Percentiles rank a stretch among this genome's conserved stretches.
Evolutionary conservation across 2,888 invertebrate genomes (phyloP).

Genomic region (Octodonta nipae): DNA sequence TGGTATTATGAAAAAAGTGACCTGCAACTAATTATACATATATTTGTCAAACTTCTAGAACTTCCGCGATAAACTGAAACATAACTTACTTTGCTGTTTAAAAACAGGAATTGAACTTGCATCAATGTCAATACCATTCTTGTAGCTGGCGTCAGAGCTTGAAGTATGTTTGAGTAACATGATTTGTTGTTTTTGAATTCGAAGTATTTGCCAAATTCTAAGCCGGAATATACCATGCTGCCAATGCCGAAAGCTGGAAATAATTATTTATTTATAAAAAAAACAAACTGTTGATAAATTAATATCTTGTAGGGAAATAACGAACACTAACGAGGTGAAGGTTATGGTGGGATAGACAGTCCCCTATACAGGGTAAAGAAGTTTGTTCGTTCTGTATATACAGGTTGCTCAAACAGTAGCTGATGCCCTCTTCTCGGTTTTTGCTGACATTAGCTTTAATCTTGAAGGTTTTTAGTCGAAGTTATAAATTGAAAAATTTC

Average conservation of each 20-base stretch:
- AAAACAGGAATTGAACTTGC: slow-evolving; percentile 96
- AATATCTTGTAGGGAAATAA: no score
- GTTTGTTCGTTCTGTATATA: no score
- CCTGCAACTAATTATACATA: neutral
- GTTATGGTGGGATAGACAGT: no score
- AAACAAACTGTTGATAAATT: no score
- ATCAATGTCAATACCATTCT: slow-evolving; percentile 93
- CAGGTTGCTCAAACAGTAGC: no score
- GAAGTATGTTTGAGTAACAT: slow-evolving; percentile 66
- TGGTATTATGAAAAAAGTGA: neutral
- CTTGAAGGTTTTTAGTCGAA: no score
- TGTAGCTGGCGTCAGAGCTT: slow-evolving; percentile 80
- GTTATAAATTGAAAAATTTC: no score
- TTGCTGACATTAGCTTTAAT: no score
- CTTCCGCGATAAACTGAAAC: neutral
- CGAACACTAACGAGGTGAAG: no score
- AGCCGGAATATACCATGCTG: slow-evolving; percentile 92
- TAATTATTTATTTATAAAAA: no score
- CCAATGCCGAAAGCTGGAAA: slow-evolving; percentile 85
- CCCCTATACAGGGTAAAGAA: no score
- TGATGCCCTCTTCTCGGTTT: no score
- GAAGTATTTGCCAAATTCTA: slow-evolving; percentile 92
- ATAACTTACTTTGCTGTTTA: slow-evolving; percentile 78
- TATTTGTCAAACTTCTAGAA: neutral
- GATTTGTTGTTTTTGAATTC: slow-evolving; percentile 80